Evolutionary conservation across 2,113 vertebrate genomes (phyloP).

Genomic region (Syrrhaptes paradoxus): DNA sequence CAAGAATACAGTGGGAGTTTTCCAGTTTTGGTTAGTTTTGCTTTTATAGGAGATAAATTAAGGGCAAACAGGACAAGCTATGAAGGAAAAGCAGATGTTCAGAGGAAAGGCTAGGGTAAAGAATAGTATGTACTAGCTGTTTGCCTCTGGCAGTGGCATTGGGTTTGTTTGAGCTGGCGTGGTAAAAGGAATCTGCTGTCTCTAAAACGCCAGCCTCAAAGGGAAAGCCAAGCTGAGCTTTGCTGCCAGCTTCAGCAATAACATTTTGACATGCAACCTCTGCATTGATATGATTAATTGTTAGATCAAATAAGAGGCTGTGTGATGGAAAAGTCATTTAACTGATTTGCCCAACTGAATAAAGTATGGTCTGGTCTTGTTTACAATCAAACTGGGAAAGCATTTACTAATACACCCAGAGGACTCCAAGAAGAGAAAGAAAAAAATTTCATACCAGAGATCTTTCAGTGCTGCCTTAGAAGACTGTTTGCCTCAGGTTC

Average conservation of each 20-base stretch:
- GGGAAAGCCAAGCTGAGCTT: not conserved
- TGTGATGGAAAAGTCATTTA: conserved; percentile 13
- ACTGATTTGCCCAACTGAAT: conserved; percentile 19
- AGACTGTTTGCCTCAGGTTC: not conserved
- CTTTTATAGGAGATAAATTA: not conserved
- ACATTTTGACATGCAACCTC: not conserved
- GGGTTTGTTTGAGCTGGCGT: not conserved
- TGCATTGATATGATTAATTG: conserved; percentile 18
- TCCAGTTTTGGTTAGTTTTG: not conserved
- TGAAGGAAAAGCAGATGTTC: not conserved
- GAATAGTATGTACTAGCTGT: not conserved
- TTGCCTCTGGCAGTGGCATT: not conserved
- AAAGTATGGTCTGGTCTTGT: not conserved
- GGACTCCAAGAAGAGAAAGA: not conserved
- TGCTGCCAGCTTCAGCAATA: conserved; percentile 25
- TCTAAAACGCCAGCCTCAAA: conserved; percentile 28
- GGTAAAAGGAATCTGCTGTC: not conserved
- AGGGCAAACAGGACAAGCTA: not conserved
- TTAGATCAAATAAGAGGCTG: not conserved
- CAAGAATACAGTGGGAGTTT: not conserved
- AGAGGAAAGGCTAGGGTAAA: not conserved
- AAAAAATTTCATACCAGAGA: not conserved
- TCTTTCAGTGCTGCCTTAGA: not conserved
- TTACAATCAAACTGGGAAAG: not conserved
- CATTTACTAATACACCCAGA: not conserved